Percentiles rank a stretch among this genome's conserved stretches.
Conservation (phyloP, 2,888 invertebrate species). For the Eupithecia tripunctaria region DNA sequence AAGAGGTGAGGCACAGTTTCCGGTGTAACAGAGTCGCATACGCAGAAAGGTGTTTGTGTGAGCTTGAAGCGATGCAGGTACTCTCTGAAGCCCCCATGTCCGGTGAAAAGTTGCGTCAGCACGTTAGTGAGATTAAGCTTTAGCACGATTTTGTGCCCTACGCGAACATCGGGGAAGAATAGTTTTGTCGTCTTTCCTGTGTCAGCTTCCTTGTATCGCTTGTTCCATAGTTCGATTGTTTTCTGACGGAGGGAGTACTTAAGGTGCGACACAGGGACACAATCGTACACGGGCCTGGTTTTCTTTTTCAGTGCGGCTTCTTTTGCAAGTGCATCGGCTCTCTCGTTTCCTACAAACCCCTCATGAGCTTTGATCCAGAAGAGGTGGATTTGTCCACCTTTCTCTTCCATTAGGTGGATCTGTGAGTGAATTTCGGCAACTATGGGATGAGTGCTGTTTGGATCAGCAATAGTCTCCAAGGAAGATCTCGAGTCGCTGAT, state of each 20-base stretch:
- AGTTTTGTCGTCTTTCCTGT: background rate
- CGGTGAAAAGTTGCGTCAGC: background rate
- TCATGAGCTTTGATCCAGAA: constrained; percentile 6
- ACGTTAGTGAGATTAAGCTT: background rate
- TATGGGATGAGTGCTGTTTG: background rate
- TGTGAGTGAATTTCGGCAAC: background rate
- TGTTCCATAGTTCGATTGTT: background rate
- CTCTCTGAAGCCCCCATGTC: background rate
- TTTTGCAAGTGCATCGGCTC: background rate
- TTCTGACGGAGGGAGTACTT: background rate
- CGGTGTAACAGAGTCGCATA: background rate
- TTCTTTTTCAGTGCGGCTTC: background rate
- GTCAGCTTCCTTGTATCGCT: background rate
- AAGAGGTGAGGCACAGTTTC: background rate
- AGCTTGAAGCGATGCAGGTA: background rate
- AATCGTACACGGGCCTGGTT: background rate
- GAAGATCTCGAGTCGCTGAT: too few relatives aligned
- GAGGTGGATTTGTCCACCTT: background rate
- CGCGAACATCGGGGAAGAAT: background rate
- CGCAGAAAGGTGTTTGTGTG: background rate
- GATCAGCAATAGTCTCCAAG: too few relatives aligned
- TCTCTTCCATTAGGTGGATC: background rate
- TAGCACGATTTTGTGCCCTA: background rate
- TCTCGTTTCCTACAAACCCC: background rate
- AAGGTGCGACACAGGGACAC: background rate